Conservation (phyloP, 2,797 vertebrate genomes). For the Enteromius radiatus region DNA sequence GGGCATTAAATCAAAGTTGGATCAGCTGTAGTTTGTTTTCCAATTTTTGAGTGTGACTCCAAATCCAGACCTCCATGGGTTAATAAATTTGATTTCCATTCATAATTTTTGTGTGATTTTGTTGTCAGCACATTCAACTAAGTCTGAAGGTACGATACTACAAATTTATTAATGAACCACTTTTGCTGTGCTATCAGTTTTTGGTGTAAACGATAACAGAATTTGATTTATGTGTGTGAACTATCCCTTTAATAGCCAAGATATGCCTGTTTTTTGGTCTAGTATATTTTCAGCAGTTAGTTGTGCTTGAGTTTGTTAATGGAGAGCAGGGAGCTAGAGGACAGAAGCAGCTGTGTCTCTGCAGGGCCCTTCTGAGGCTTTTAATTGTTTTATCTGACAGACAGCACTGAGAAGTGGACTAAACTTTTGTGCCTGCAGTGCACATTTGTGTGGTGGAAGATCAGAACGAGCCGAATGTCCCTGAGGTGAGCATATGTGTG, state of each 20-base stretch:
- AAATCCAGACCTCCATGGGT: no score
- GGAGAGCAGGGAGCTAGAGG: constrained; percentile 58
- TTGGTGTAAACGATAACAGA: neutral
- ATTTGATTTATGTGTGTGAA: neutral
- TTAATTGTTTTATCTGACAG: constrained; percentile 79
- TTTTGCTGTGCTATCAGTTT: no score
- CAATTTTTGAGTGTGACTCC: no score
- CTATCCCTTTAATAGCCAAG: neutral
- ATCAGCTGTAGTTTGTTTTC: no score
- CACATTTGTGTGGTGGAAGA: constrained; percentile 77
- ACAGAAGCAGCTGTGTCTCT: constrained; percentile 48
- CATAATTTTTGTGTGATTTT: no score
- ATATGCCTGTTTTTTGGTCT: neutral
- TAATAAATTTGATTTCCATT: no score
- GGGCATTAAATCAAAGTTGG: no score
- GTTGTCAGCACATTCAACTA: no score
- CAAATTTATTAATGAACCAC: no score
- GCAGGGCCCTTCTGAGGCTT: constrained; percentile 54
- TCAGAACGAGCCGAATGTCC: constrained; percentile 79
- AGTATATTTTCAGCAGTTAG: neutral
- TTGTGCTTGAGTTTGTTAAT: constrained; percentile 40
- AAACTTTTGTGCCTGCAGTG: constrained; percentile 75
- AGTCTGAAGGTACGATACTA: no score
- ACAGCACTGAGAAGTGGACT: constrained; percentile 74
- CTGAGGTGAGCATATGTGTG: constrained; percentile 77